These are phyloP conservation scores for Nymphalis urticae DNA, from an alignment of 2,888 invertebrate genomes.

Conservation along the genomic window DNA sequence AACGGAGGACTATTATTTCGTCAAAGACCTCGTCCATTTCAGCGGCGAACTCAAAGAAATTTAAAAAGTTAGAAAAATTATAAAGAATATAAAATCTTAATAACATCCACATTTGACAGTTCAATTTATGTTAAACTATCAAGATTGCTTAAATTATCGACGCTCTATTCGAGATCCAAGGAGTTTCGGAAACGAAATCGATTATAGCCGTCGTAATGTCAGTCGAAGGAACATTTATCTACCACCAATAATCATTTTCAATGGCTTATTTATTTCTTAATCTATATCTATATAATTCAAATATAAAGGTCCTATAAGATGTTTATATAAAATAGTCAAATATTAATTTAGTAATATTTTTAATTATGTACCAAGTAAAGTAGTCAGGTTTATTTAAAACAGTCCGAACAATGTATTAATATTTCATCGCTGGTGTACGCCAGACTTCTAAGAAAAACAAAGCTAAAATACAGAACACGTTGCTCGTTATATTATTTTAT, in stretches of 20 bases:
- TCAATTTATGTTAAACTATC: slow-evolving; percentile 62
- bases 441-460: slow-evolving; percentile 41
- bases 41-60: slow-evolving; percentile 72
- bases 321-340: neutral
- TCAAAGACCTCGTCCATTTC: slow-evolving; percentile 59
- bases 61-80: slow-evolving; percentile 42
- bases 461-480: slow-evolving; percentile 49
- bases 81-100: slow-evolving; percentile 72
- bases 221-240: slow-evolving; percentile 17
- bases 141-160: slow-evolving; percentile 59
- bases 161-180: slow-evolving; percentile 41
- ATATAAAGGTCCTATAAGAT: neutral
- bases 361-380: slow-evolving; percentile 6
- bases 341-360: neutral
- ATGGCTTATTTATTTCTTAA: slow-evolving; percentile 18
- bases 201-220: slow-evolving; percentile 20
- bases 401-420: slow-evolving; percentile 31
- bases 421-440: slow-evolving; percentile 40
- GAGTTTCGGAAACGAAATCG: slow-evolving; percentile 37
- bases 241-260: slow-evolving; percentile 9
- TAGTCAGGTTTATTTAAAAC: slow-evolving; percentile 13
- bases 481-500: slow-evolving; percentile 57
- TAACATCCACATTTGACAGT: slow-evolving; percentile 72
- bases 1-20: slow-evolving; percentile 64
- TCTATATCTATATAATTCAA: neutral